Evolutionary conservation across 2,888 invertebrate species (phyloP), one percentile per base, ranked within the genome.

Genomic region (Meiosimyza platycephala): DNA sequence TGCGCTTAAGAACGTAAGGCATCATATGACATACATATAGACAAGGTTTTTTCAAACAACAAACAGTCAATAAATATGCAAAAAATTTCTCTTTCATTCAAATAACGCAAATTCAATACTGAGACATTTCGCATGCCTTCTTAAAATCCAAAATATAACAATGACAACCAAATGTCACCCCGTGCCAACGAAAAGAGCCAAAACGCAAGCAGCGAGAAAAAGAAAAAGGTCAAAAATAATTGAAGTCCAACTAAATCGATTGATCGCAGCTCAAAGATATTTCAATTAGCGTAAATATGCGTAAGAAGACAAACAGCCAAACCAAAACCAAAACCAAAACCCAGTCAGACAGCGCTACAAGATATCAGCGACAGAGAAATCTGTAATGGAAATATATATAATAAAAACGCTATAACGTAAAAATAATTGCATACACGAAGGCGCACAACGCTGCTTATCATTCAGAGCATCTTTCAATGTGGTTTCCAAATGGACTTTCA

Each of bases 221-320:
- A 40, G 9, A 63, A 47, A 63, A 47, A 63, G 1, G 48, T 15
- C 18, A 18, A 22, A 62, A 54, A 70, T 52, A 52, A 70, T 62
- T 62, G 70, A 70, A 62, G 60, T 62, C 40, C 62, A 55, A 62
- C 18, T 22, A 62, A 16, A 70, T 70, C 70, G 70, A 70, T 70
- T 70, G 70, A 70, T 70, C 70, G 70, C 63, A 63, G 48, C 28
- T 40, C 54, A 54, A 63, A 62, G 70, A 70, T 70, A 62, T 70
- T 54, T 70, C 70, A 70, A 70, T 62, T 70, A 70, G 63, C 63
- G 62, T 70, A 70, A 70, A 70, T 70, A 52, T 62, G 63, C 70
- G 70, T 54, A 54, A 63, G 54, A 70, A 51, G 40, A 40, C 40
- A 40, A 3, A 28, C 28, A 28, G 28, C 2, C 28, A 28, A 28